These are phyloP conservation scores for Kryptopterus vitreolus DNA, from an alignment of 2,797 vertebrate genomes.

Conservation along the genomic window DNA sequence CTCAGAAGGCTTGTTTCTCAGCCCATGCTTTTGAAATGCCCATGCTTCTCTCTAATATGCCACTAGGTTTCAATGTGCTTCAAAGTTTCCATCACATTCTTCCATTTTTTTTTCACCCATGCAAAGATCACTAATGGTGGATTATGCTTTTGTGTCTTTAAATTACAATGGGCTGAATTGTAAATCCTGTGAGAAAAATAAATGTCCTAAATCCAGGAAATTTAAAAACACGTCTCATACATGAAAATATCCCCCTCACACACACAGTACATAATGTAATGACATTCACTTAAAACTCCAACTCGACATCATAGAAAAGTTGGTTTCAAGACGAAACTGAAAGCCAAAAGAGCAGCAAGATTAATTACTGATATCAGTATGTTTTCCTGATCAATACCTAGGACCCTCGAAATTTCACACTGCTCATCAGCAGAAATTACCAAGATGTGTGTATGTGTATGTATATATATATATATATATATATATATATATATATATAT, in stretches of 20 bases:
- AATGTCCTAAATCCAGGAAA: too few species aligned
- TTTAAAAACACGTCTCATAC: too few species aligned
- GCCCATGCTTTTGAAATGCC: background rate
- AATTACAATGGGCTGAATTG: background rate
- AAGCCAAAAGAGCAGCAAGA: background rate
- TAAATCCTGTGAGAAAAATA: background rate
- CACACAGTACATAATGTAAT: background rate
- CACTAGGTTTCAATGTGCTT: background rate
- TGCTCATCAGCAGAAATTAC: background rate
- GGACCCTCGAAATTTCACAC: background rate
- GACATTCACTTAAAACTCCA: background rate
- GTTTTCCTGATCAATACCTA: conserved; percentile 1
- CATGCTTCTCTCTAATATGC: background rate
- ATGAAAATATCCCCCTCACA: background rate
- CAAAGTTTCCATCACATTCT: background rate
- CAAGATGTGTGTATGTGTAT: background rate
- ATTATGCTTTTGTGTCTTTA: background rate
- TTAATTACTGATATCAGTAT: conserved; percentile 8
- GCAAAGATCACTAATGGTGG: background rate
- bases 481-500: too few species aligned
- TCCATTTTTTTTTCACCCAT: background rate
- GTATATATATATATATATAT: too few species aligned
- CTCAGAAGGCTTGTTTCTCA: background rate
- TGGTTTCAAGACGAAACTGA: background rate
- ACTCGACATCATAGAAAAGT: background rate